These are phyloP conservation scores for Trichoplusia ni DNA, from an alignment of 1,140 invertebrate species.

Conservation along the genomic window DNA sequence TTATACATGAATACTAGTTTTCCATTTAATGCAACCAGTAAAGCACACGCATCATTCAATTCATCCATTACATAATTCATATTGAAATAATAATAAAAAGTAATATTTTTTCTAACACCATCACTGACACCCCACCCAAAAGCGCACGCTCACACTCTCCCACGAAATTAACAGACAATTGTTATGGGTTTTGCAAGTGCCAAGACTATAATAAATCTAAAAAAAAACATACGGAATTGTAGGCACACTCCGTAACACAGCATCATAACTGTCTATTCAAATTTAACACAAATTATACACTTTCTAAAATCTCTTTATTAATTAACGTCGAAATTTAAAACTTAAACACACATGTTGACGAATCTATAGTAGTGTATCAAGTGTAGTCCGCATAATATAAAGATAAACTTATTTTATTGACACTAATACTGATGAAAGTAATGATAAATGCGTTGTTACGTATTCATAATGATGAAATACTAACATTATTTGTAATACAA, in stretches of 20 bases:
- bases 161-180: slow-evolving; percentile 48
- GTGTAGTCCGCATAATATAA: slow-evolving; percentile 16
- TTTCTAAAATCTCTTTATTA: slow-evolving; percentile 17
- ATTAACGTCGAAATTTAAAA: background rate
- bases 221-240: slow-evolving; percentile 22
- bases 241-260: slow-evolving; percentile 1
- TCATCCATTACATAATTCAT: no score
- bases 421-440: slow-evolving; percentile 26
- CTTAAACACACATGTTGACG: slow-evolving; percentile 11
- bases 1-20: no score
- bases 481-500: slow-evolving; percentile 5
- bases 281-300: slow-evolving; percentile 22
- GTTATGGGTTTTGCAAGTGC: slow-evolving; percentile 44
- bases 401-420: slow-evolving; percentile 17
- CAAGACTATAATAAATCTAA: slow-evolving; percentile 3
- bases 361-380: background rate
- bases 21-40: no score
- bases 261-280: slow-evolving; percentile 14
- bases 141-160: slow-evolving; percentile 21
- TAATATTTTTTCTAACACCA: no score
- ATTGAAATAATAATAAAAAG: no score
- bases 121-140: slow-evolving; percentile 9
- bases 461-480: background rate
- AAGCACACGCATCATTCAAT: no score
- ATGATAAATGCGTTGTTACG: slow-evolving; percentile 5